Evolutionary conservation across 2,888 invertebrate species (phyloP).

Genomic region (Stegophylla sp.): DNA sequence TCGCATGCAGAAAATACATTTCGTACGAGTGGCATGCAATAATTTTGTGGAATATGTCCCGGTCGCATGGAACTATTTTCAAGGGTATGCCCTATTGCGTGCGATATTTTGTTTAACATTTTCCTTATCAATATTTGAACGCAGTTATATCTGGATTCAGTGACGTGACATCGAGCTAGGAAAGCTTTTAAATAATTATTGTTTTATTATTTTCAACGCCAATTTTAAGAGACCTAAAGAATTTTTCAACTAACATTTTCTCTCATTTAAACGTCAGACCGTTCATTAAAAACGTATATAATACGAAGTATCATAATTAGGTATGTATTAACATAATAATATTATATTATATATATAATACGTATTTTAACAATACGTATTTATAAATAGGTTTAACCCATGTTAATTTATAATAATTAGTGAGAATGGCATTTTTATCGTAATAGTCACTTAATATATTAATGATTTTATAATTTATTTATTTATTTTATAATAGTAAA

Average conservation of each 20-base stretch:
- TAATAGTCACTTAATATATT: neutral
- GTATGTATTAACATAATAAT: too few relatives aligned
- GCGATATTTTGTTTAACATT: conserved; percentile 3
- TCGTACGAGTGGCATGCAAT: neutral
- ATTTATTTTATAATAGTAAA: too few relatives aligned
- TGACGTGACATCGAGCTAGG: neutral
- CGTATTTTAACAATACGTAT: neutral
- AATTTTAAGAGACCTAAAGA: neutral
- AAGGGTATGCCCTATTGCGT: neutral
- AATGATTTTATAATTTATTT: too few relatives aligned
- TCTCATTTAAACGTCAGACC: neutral
- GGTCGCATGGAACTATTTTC: neutral
- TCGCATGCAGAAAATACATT: conserved; percentile 12
- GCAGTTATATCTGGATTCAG: neutral
- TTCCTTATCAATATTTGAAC: neutral
- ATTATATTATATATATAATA: too few relatives aligned
- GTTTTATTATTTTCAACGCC: neutral
- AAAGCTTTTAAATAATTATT: neutral
- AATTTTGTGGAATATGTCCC: neutral
- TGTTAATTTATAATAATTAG: neutral
- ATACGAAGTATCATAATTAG: too few relatives aligned
- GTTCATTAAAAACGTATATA: too few relatives aligned
- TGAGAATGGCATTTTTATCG: neutral
- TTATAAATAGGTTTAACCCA: neutral
- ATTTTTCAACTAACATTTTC: neutral